Conservation (phyloP, 2,888 invertebrate genomes). For the Yponomeuta plumbellus region DNA sequence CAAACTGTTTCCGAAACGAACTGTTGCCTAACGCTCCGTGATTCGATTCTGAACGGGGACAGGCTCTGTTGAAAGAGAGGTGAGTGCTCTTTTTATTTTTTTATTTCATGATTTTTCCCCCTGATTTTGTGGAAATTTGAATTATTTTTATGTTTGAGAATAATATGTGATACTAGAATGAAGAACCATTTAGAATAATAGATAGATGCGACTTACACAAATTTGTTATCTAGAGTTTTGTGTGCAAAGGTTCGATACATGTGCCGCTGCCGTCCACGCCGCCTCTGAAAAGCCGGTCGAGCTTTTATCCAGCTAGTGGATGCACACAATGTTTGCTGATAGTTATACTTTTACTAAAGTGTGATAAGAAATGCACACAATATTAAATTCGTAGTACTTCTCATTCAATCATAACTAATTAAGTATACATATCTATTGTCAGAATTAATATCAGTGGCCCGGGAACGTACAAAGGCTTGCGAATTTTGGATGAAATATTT, state of each 20-base stretch:
- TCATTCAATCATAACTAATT: no score
- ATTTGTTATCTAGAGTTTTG: neutral
- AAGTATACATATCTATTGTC: no score
- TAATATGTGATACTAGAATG: neutral
- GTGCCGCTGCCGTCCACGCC: neutral
- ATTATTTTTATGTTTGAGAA: neutral
- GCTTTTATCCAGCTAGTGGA: slow-evolving; percentile 5
- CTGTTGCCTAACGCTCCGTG: neutral
- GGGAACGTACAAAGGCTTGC: no score
- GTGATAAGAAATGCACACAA: no score
- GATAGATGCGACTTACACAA: neutral
- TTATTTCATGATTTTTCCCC: neutral
- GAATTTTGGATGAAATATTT: no score
- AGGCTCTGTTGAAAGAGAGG: slow-evolving; percentile 3
- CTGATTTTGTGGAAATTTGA: neutral
- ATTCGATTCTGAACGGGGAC: neutral
- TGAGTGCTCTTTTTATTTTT: neutral
- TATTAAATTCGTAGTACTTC: no score
- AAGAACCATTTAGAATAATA: neutral
- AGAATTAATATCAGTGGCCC: no score
- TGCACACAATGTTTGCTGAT: neutral
- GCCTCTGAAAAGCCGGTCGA: slow-evolving; percentile 9
- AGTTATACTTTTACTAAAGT: no score
- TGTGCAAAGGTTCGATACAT: neutral
- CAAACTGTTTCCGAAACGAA: neutral